phyloP scores from a whole-genome alignment of 2,113 vertebrate species.

The Acanthisitta chloris region DNA sequence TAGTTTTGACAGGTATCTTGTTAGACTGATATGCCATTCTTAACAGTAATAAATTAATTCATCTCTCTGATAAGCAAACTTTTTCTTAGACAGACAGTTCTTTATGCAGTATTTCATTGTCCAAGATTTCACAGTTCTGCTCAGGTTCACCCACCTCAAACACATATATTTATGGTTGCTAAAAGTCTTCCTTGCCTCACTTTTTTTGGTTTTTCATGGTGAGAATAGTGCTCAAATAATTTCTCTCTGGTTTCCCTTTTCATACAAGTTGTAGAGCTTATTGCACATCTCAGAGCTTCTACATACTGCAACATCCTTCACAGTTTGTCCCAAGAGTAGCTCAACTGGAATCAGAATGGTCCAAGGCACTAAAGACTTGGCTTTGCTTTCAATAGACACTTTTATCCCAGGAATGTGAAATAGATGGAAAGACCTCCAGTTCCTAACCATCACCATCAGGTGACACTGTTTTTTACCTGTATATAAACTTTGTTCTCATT shows the following conservation, averaged over 20 bases:
- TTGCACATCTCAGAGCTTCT: background rate
- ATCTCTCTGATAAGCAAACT: slow-evolving; percentile 38
- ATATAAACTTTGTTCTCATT: background rate
- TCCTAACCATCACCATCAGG: background rate
- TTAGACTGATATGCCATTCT: slow-evolving; percentile 38
- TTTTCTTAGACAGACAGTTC: slow-evolving; percentile 8
- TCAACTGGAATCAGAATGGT: background rate
- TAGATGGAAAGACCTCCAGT: background rate
- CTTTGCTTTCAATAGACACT: background rate
- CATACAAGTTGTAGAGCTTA: background rate
- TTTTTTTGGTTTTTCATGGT: background rate
- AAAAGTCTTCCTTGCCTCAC: background rate
- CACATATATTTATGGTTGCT: background rate
- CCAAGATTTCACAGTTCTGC: background rate
- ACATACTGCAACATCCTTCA: background rate
- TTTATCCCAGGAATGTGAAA: background rate
- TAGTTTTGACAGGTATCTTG: slow-evolving; percentile 42
- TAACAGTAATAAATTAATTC: slow-evolving; percentile 39
- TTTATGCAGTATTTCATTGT: background rate
- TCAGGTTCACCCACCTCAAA: background rate
- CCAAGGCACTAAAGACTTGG: background rate
- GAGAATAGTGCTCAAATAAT: background rate
- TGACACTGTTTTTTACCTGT: background rate
- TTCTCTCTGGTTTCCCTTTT: background rate
- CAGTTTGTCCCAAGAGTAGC: background rate